Evolutionary conservation across 2,113 vertebrate species (phyloP).

Genomic region (Picathartes gymnocephalus): DNA sequence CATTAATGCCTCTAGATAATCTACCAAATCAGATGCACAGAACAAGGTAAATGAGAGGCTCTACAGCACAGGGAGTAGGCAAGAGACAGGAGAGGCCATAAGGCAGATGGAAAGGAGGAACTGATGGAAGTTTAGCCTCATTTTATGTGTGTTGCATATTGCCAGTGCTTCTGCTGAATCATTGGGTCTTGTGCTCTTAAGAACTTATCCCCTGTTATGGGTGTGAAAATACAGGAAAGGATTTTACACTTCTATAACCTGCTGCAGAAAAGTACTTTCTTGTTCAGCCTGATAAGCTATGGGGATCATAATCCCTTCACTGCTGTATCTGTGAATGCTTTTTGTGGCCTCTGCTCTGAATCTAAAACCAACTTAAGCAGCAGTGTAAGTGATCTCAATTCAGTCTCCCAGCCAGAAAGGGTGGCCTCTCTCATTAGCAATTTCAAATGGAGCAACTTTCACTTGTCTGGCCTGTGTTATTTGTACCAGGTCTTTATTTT

Average conservation of each 20-base stretch:
- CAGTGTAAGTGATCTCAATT: neutral
- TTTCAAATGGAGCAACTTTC: neutral
- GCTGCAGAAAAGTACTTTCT: neutral
- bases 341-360: neutral
- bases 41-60: neutral
- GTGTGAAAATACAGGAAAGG: neutral
- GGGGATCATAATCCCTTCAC: neutral
- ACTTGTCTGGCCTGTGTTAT: neutral
- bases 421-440: neutral
- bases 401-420: neutral
- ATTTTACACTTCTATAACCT: neutral
- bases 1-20: neutral
- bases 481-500: neutral
- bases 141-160: neutral
- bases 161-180: neutral
- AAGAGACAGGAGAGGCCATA: neutral
- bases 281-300: neutral
- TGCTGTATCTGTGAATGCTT: neutral
- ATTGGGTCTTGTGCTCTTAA: rapidly evolving
- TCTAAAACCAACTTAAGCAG: neutral
- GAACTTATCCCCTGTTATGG: neutral
- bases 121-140: neutral
- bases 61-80: neutral
- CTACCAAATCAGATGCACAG: neutral
- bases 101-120: neutral